Conservation (phyloP, 1,140 invertebrate species). For the Solenopsis invicta region DNA sequence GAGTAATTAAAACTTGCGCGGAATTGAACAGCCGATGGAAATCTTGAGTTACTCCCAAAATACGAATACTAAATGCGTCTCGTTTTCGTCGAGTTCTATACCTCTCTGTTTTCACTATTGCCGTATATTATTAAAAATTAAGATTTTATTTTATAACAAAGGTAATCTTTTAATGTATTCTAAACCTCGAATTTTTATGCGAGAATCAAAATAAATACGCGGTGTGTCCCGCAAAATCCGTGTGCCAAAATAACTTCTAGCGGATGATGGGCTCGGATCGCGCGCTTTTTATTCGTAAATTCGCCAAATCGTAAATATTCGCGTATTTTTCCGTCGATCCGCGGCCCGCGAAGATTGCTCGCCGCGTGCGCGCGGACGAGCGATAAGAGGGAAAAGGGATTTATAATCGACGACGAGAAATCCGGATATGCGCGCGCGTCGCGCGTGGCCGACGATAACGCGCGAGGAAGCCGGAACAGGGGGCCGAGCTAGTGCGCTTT, state of each 20-base stretch:
- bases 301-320: conserved; percentile 27
- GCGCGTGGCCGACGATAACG: conserved; percentile 57
- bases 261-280: neutral
- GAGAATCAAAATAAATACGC: neutral
- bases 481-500: conserved; percentile 66
- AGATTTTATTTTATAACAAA: neutral
- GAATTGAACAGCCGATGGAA: conserved; percentile 74
- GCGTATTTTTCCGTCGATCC: conserved; percentile 4
- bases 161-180: neutral
- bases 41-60: conserved; percentile 78
- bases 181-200: neutral
- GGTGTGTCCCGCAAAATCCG: neutral
- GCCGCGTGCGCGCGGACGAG: neutral
- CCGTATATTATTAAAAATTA: neutral
- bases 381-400: conserved; percentile 67
- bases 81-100: neutral
- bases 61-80: conserved; percentile 73
- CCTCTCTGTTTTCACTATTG: neutral
- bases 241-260: neutral
- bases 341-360: neutral
- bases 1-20: conserved; percentile 86
- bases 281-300: neutral
- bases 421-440: conserved; percentile 46
- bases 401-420: conserved; percentile 74
- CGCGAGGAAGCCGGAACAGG: conserved; percentile 64